Evolutionary conservation across 2,888 invertebrate species (phyloP).

Genomic region (Drosophila falleni): DNA sequence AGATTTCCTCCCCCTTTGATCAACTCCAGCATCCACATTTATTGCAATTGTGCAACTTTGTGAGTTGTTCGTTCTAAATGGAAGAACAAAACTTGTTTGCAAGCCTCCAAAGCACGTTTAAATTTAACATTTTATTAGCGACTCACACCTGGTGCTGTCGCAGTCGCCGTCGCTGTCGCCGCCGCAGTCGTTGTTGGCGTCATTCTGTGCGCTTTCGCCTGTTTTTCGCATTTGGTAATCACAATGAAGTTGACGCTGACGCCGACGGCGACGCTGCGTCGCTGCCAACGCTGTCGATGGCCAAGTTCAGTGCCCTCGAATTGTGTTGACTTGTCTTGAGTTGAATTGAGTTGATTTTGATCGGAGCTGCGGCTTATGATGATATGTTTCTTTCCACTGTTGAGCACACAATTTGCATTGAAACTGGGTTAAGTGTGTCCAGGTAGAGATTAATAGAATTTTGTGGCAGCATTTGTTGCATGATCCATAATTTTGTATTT

Average conservation of each 20-base stretch:
- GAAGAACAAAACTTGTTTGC: conserved; percentile 64
- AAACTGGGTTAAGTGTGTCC: conserved; percentile 76
- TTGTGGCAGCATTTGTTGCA: conserved; percentile 11
- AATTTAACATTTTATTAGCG: conserved; percentile 75
- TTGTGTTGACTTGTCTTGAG: conserved; percentile 63
- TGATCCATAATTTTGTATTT: conserved; percentile 6
- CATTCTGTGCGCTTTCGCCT: conserved; percentile 71
- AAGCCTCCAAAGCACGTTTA: conserved; percentile 56
- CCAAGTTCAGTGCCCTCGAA: conserved; percentile 81
- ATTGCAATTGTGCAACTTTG: conserved; percentile 73
- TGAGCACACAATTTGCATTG: conserved; percentile 53
- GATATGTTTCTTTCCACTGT: conserved; percentile 22
- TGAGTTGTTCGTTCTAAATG: conserved; percentile 59
- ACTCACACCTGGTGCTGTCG: conserved; percentile 58
- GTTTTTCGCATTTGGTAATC: conserved; percentile 74
- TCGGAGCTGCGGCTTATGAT: conserved; percentile 30
- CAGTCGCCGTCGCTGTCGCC: neutral
- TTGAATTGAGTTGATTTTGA: conserved; percentile 4
- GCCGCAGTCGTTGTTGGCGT: conserved; percentile 8
- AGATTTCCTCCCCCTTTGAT: neutral
- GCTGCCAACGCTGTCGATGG: conserved; percentile 33
- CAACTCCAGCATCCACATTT: conserved; percentile 16
- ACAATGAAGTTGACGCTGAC: conserved; percentile 40
- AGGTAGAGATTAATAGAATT: conserved; percentile 39
- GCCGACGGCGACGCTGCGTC: conserved; percentile 12